Percentiles rank a stretch among this genome's conserved stretches.
Conservation (phyloP, 2,888 invertebrate genomes). For the Cantharis nigra region DNA sequence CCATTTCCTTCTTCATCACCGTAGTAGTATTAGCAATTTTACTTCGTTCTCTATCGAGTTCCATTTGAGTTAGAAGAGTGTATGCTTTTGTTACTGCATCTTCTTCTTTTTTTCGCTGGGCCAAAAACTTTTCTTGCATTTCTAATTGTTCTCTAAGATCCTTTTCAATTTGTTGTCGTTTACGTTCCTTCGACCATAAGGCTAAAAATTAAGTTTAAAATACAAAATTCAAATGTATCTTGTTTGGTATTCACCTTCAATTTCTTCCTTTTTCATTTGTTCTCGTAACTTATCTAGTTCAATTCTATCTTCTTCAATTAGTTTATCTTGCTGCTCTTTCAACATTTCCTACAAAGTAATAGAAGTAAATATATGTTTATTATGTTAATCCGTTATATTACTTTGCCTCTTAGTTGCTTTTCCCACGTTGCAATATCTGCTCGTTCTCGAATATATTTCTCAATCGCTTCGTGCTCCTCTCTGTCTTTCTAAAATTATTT, state of each 20-base stretch:
- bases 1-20: background rate
- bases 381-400: slow-evolving; percentile 14
- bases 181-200: slow-evolving; percentile 34
- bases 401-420: slow-evolving; percentile 50
- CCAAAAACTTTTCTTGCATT: slow-evolving; percentile 42
- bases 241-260: slow-evolving; percentile 41
- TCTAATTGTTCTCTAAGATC: slow-evolving; percentile 49
- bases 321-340: slow-evolving; percentile 41
- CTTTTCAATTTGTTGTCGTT: slow-evolving; percentile 40
- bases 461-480: slow-evolving; percentile 60
- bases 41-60: slow-evolving; percentile 45
- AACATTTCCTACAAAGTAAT: slow-evolving; percentile 36
- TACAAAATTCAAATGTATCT: background rate
- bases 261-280: slow-evolving; percentile 44
- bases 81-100: slow-evolving; percentile 46
- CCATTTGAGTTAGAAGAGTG: slow-evolving; percentile 42
- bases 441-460: slow-evolving; percentile 51
- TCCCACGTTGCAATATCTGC: slow-evolving; percentile 51
- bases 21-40: slow-evolving; percentile 36
- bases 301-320: slow-evolving; percentile 43
- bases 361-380: background rate
- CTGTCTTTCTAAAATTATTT: slow-evolving; percentile 55
- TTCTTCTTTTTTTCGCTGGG: slow-evolving; percentile 47
- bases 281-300: slow-evolving; percentile 45
- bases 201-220: slow-evolving; percentile 12